phyloP scores from a whole-genome alignment of 2,797 vertebrate species.

The Etheostoma perlongum region DNA sequence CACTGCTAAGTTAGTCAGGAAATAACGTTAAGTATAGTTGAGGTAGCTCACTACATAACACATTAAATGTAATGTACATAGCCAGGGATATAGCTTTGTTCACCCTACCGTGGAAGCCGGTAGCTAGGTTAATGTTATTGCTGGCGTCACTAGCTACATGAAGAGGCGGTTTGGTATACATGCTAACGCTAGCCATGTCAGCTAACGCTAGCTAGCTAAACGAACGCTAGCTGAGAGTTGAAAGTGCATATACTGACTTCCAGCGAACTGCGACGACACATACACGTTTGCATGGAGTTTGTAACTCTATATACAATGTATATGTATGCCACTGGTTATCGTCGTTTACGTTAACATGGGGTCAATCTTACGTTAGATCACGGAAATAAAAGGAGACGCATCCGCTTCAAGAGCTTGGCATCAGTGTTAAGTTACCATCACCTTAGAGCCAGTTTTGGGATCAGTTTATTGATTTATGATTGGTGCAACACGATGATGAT shows the following conservation, averaged over 20 bases:
- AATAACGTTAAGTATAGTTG: rapidly evolving
- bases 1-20: constrained; percentile 7
- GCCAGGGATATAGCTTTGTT: rapidly evolving
- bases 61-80: rapidly evolving
- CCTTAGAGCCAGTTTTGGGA: neutral
- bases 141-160: too few relatives aligned
- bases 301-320: rapidly evolving
- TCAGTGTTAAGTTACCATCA: neutral
- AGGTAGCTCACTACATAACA: rapidly evolving
- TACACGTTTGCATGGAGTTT: neutral
- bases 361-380: neutral
- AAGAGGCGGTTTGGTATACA: neutral
- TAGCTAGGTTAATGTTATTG: rapidly evolving
- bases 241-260: neutral
- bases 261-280: rapidly evolving
- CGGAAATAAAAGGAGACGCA: neutral
- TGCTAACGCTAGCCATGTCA: constrained; percentile 21
- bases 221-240: neutral
- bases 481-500: neutral
- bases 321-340: too few relatives aligned
- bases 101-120: rapidly evolving
- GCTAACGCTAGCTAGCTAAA: constrained; percentile 30
- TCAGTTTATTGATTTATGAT: too few relatives aligned
- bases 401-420: neutral
- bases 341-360: too few relatives aligned